phyloP scores from a whole-genome alignment of 2,797 vertebrate genomes.

The Bovichtus variegatus region DNA sequence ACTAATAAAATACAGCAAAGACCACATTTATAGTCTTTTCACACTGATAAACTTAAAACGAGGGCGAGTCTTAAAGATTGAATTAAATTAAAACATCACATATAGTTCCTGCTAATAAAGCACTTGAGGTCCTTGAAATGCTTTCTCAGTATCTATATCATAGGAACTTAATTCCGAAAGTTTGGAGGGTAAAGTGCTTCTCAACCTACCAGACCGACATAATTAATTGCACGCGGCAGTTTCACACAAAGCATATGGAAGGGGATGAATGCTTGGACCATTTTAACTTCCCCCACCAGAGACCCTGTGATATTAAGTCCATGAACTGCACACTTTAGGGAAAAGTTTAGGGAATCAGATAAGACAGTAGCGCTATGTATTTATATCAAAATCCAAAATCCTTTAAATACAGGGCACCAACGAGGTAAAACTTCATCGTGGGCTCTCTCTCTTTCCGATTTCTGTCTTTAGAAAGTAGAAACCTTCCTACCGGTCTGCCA shows the following conservation, averaged over 20 bases:
- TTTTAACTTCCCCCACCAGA: background rate
- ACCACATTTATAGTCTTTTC: slow-evolving; percentile 39
- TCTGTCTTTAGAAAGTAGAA: background rate
- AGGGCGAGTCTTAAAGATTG: slow-evolving; percentile 29
- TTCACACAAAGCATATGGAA: background rate
- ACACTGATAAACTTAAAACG: slow-evolving; percentile 21
- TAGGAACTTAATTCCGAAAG: slow-evolving; percentile 22
- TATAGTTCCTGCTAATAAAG: slow-evolving; percentile 20
- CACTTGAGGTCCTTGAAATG: slow-evolving; percentile 10
- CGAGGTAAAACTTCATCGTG: background rate
- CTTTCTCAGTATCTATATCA: slow-evolving; percentile 7
- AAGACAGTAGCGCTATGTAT: background rate
- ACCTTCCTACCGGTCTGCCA: slow-evolving; percentile 95
- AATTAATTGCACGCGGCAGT: slow-evolving; percentile 15
- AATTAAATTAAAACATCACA: slow-evolving; percentile 47
- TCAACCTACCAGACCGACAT: background rate
- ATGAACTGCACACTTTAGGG: background rate
- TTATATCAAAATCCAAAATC: background rate
- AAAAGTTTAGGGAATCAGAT: background rate
- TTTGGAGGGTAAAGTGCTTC: slow-evolving; percentile 9
- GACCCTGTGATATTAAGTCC: background rate
- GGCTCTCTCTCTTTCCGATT: background rate
- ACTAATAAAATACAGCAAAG: slow-evolving; percentile 37
- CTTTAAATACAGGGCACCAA: background rate
- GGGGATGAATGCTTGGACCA: background rate